Evolutionary conservation across 2,113 vertebrate genomes (phyloP).

Genomic region (Ahaetulla prasina): DNA sequence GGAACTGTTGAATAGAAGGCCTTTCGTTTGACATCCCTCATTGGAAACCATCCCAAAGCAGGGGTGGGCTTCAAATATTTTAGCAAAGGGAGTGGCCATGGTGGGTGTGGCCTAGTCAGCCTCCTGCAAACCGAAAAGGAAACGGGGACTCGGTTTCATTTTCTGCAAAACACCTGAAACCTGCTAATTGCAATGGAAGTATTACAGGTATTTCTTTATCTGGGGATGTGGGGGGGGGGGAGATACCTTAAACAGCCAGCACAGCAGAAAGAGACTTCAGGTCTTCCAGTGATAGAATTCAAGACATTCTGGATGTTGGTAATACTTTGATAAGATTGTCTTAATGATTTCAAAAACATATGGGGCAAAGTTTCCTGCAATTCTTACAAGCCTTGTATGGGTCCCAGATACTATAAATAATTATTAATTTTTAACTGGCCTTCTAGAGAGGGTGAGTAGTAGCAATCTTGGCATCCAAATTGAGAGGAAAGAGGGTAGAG

Average conservation of each 20-base stretch:
- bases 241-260: constrained; percentile 32
- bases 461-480: background rate
- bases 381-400: background rate
- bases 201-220: constrained; percentile 3
- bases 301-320: background rate
- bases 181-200: constrained; percentile 5
- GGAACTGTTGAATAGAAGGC: constrained; percentile 17
- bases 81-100: no score
- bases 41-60: constrained; percentile 61
- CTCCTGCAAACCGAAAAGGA: background rate
- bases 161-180: constrained; percentile 28
- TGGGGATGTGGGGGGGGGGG: constrained; percentile 7
- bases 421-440: background rate
- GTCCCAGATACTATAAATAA: background rate
- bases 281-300: constrained; percentile 15
- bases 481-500: no score
- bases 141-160: constrained; percentile 6
- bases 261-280: constrained; percentile 14
- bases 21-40: constrained; percentile 56
- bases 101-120: no score
- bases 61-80: no score
- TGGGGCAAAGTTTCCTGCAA: background rate
- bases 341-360: background rate
- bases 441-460: no score
- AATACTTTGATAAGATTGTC: background rate